Conservation (phyloP, 2,888 invertebrate genomes). For the Polydesmus complanatus region DNA sequence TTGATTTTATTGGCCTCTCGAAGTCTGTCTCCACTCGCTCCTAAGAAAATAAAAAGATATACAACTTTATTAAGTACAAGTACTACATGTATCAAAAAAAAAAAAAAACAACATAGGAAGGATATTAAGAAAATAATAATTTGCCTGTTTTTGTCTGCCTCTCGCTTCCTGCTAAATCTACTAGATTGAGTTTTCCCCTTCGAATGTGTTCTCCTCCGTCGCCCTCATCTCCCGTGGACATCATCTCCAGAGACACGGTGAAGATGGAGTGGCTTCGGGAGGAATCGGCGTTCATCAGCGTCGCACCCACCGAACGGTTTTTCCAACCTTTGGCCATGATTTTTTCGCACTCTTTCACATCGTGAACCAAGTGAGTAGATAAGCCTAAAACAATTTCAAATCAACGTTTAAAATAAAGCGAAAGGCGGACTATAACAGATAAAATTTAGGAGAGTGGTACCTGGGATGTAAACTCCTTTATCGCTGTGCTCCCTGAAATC, state of each 20-base stretch:
- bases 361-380: slow-evolving; percentile 60
- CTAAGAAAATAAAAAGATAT: too few species aligned
- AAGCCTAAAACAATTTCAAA: slow-evolving; percentile 37
- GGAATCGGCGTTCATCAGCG: slow-evolving; percentile 74
- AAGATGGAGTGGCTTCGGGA: slow-evolving; percentile 80
- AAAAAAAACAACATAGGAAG: slow-evolving; percentile 4
- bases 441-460: slow-evolving; percentile 28
- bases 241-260: slow-evolving; percentile 68
- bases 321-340: slow-evolving; percentile 61
- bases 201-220: slow-evolving; percentile 42
- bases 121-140: slow-evolving; percentile 3
- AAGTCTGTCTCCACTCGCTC: slow-evolving; percentile 68
- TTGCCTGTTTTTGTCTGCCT: slow-evolving; percentile 58
- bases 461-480: slow-evolving; percentile 49
- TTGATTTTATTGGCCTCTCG: slow-evolving; percentile 85
- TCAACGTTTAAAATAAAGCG: not conserved
- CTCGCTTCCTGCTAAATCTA: slow-evolving; percentile 79
- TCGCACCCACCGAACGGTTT: slow-evolving; percentile 67
- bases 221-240: slow-evolving; percentile 36
- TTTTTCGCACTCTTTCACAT: slow-evolving; percentile 58
- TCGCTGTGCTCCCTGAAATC: slow-evolving; percentile 53
- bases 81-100: not conserved
- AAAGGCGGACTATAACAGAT: not conserved
- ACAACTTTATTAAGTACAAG: not conserved
- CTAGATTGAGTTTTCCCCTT: slow-evolving; percentile 65